Evolutionary conservation across 2,888 invertebrate species (phyloP).

Genomic region (Drosophila pseudotakahashii): DNA sequence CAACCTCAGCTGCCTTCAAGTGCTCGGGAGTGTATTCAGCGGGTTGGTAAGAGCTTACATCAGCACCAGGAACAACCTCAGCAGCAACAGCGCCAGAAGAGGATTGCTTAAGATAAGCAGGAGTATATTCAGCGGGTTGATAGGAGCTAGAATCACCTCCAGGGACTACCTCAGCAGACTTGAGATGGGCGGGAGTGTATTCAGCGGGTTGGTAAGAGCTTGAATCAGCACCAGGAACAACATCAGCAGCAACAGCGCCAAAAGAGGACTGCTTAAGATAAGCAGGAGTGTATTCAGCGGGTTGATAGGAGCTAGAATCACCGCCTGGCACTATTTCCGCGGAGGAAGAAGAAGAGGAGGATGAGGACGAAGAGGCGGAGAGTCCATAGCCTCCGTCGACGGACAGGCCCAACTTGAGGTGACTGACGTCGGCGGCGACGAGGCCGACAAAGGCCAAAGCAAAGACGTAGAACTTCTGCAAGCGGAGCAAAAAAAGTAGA

Average conservation of each 20-base stretch:
- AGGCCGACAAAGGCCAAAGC: constrained; percentile 60
- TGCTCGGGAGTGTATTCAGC: constrained; percentile 30
- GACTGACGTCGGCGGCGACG: constrained; percentile 75
- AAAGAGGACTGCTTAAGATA: constrained; percentile 1
- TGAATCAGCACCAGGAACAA: constrained; percentile 21
- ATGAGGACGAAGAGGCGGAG: constrained; percentile 28
- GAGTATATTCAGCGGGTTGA: constrained; percentile 34
- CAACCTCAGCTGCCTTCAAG: neutral
- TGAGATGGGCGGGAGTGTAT: constrained; percentile 18
- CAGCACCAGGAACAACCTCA: constrained; percentile 16
- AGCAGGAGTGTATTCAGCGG: constrained; percentile 19
- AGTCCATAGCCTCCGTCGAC: constrained; percentile 56
- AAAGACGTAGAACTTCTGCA: constrained; percentile 64
- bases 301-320: constrained; percentile 22
- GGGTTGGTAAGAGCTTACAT: constrained; percentile 27
- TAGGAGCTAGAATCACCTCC: constrained; percentile 44
- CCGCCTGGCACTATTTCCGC: constrained; percentile 10
- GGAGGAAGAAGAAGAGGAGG: constrained; percentile 1
- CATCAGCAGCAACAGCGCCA: neutral
- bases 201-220: constrained; percentile 32
- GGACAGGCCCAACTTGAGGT: constrained; percentile 55
- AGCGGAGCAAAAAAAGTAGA: neutral
- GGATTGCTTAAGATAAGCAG: neutral
- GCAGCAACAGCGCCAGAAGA: neutral
- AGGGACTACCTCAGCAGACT: constrained; percentile 3